A percentile compares a stretch with the other conserved stretches of the same genome.
Evolutionary conservation across 2,113 vertebrate species (phyloP).

Genomic region (Etheostoma spectabile): DNA sequence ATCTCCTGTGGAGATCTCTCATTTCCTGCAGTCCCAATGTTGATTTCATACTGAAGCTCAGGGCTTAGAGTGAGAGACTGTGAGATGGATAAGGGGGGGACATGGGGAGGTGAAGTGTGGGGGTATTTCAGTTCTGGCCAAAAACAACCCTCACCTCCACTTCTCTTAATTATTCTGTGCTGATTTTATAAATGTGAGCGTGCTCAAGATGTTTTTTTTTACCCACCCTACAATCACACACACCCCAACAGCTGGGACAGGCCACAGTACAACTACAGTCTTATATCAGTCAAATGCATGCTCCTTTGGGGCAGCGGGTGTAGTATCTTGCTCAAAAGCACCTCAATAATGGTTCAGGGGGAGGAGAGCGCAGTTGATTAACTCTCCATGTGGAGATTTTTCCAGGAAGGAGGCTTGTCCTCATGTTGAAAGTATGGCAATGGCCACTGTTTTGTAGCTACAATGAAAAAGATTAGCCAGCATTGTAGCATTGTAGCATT

Average conservation of each 20-base stretch:
- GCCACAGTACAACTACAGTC: constrained; percentile 24
- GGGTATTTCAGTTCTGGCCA: constrained; percentile 71
- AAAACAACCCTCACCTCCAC: constrained; percentile 70
- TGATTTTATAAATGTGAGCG: constrained; percentile 49
- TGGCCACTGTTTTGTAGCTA: not conserved
- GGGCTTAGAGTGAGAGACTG: constrained; percentile 76
- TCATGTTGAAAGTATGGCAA: not conserved
- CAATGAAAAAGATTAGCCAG: not conserved
- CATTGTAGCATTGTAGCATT: not conserved
- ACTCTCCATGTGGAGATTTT: not conserved
- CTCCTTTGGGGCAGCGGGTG: not conserved
- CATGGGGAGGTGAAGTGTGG: constrained; percentile 53
- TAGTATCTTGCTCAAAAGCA: not conserved
- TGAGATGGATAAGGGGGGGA: constrained; percentile 49
- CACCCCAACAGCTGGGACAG: constrained; percentile 38
- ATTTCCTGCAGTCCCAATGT: constrained; percentile 83
- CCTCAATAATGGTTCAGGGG: not conserved
- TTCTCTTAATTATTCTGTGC: constrained; percentile 47
- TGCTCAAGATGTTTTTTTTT: constrained; percentile 1
- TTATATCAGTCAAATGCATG: constrained; percentile 28
- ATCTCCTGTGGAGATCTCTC: constrained; percentile 81
- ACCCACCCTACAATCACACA: constrained; percentile 24
- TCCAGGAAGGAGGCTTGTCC: not conserved
- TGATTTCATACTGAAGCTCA: constrained; percentile 80
- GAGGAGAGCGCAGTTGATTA: not conserved